Conservation (phyloP, 2,888 invertebrate genomes). For the Lepidocyrtoides sp. region DNA sequence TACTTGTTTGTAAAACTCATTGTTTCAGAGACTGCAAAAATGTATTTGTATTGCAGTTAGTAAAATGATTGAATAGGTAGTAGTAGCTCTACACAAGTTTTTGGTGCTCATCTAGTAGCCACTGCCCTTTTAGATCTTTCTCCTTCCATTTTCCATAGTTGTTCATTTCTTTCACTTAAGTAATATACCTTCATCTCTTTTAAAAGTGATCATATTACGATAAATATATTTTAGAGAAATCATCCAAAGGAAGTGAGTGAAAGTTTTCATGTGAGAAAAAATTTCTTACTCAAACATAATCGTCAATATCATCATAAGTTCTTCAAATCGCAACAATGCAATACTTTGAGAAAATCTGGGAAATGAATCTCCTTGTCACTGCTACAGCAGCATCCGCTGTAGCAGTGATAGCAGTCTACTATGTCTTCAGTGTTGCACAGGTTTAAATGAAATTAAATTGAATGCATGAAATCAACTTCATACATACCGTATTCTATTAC, state of each 20-base stretch:
- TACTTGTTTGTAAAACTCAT: not conserved
- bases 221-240: not conserved
- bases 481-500: not conserved
- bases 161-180: conserved; percentile 19
- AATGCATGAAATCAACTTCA: not conserved
- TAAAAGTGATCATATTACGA: not conserved
- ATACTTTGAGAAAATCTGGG: conserved; percentile 80
- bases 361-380: conserved; percentile 80
- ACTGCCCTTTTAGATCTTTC: conserved; percentile 71
- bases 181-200: not conserved
- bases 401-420: conserved; percentile 82
- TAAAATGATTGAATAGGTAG: conserved; percentile 58
- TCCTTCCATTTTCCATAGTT: not conserved
- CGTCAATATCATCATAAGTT: not conserved
- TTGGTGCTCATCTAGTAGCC: conserved; percentile 65
- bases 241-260: conserved; percentile 29
- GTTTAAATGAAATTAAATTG: conserved; percentile 48
- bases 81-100: conserved; percentile 49
- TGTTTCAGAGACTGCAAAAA: conserved; percentile 48
- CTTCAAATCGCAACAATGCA: conserved; percentile 61
- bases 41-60: conserved; percentile 69
- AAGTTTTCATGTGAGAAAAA: conserved; percentile 13
- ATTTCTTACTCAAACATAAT: conserved; percentile 25
- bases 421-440: conserved; percentile 83
- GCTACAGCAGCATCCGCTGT: conserved; percentile 81